Conservation (phyloP, 35 echinoderm and acorn worm species). For the Apostichopus japonicus region DNA sequence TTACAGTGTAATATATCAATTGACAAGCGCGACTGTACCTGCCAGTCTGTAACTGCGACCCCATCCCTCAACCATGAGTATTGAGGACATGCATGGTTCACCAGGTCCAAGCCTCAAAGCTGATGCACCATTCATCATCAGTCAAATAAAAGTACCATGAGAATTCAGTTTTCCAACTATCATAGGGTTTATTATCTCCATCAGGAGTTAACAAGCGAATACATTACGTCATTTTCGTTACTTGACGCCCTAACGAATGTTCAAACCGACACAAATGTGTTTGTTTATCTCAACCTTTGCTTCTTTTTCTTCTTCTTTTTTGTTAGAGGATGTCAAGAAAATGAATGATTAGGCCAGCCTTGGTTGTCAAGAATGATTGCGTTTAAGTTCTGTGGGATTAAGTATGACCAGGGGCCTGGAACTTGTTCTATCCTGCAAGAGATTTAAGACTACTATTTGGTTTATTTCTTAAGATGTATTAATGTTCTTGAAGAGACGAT, state of each 20-base stretch:
- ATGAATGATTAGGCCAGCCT: background rate
- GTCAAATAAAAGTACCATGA: background rate
- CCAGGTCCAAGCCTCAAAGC: background rate
- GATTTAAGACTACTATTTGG: background rate
- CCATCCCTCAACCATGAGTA: background rate
- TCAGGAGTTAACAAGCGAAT: background rate
- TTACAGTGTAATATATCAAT: no score
- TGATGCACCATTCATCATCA: background rate
- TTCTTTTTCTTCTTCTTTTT: background rate
- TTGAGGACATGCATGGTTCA: background rate
- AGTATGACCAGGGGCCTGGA: conserved; percentile 1
- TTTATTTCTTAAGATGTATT: background rate
- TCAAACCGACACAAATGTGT: background rate
- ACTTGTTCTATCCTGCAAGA: background rate
- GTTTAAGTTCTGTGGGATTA: background rate
- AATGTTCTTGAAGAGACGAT: background rate
- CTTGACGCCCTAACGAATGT: background rate
- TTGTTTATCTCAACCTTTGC: no score
- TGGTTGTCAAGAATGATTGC: background rate
- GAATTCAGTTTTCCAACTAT: background rate
- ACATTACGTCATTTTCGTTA: background rate
- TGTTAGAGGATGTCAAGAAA: background rate
- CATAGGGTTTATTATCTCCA: background rate
- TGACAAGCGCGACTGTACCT: no score
- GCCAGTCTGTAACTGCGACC: no score